phyloP scores from a whole-genome alignment of 2,888 invertebrate species.

The Athalia circularis region DNA sequence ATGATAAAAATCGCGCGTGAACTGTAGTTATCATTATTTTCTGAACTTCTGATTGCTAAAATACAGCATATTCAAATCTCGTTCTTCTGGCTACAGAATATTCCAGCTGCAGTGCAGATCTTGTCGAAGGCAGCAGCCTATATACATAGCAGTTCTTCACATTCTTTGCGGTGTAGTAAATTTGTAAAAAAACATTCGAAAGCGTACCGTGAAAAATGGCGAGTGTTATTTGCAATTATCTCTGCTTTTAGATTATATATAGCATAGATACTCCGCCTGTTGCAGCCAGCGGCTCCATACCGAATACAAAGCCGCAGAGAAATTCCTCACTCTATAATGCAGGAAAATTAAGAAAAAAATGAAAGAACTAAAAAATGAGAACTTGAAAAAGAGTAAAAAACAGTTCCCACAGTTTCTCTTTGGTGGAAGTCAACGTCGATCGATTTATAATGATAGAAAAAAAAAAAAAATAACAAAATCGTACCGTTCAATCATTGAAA shows the following conservation, averaged over 20 bases:
- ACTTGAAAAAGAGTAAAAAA: too few species aligned
- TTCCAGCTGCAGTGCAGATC: too few species aligned
- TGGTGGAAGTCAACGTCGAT: too few species aligned
- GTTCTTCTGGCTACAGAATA: background rate
- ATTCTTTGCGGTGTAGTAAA: background rate
- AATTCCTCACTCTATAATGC: background rate
- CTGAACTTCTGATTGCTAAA: background rate
- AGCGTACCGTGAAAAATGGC: background rate
- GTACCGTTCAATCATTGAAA: too few species aligned
- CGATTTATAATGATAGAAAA: too few species aligned
- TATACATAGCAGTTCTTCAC: too few species aligned
- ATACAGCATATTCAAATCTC: background rate
- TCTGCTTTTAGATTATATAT: background rate
- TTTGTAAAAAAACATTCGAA: background rate
- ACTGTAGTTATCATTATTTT: background rate
- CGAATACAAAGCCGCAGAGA: background rate
- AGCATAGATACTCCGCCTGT: too few species aligned
- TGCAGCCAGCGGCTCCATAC: too few species aligned
- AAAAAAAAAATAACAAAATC: too few species aligned
- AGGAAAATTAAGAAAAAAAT: background rate
- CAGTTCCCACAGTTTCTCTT: too few species aligned
- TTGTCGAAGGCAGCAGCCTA: too few species aligned
- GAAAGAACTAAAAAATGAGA: too few species aligned
- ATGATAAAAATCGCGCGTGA: slow-evolving; percentile 22
- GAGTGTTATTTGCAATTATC: background rate